A percentile compares a stretch with the other conserved stretches of the same genome.
Evolutionary conservation across 2,888 invertebrate genomes (phyloP).

Genomic region (Clitarchus hookeri): DNA sequence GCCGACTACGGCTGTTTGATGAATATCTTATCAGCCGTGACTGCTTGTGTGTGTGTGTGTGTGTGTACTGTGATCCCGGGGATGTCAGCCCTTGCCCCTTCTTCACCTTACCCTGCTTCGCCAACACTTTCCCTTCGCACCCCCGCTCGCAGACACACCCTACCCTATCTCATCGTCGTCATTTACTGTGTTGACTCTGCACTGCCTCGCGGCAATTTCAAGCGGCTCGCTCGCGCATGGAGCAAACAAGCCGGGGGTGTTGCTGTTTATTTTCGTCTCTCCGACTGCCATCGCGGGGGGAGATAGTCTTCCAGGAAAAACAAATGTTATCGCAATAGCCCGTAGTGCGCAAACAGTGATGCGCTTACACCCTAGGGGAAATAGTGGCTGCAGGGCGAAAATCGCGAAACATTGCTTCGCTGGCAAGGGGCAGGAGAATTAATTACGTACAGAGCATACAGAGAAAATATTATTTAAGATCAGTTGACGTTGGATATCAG

Average conservation of each 20-base stretch:
- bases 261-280: not conserved
- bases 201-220: not conserved
- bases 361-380: too few relatives aligned
- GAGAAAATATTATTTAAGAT: too few relatives aligned
- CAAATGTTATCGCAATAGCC: not conserved
- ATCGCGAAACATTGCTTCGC: too few relatives aligned
- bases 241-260: not conserved
- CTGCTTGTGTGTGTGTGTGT: not conserved
- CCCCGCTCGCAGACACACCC: not conserved
- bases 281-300: not conserved
- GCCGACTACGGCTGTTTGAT: not conserved
- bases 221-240: not conserved
- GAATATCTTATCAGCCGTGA: not conserved
- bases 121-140: not conserved
- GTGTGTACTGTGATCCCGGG: not conserved
- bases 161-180: not conserved
- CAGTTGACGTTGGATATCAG: too few relatives aligned
- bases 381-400: too few relatives aligned
- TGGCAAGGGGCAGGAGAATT: too few relatives aligned
- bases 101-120: not conserved
- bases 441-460: too few relatives aligned
- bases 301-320: not conserved
- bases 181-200: slow-evolving; percentile 2
- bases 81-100: not conserved
- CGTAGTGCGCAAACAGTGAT: not conserved